Evolutionary conservation across 2,797 vertebrate genomes (phyloP), one percentile per base, ranked within the genome.

Genomic region (Sphaeramia orbicularis): DNA sequence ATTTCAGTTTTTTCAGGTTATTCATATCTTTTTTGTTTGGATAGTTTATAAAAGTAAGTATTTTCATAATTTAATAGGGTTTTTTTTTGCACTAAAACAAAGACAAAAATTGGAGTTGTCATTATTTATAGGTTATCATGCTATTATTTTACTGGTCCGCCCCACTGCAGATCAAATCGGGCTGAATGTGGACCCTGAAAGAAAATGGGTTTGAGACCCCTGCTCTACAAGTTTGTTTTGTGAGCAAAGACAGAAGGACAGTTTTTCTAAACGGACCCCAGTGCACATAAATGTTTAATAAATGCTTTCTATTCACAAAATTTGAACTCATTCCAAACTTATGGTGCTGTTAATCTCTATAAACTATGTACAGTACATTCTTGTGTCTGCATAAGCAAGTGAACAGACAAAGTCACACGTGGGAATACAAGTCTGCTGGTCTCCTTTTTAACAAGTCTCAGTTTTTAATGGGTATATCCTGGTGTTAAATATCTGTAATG

Each of bases 381-480:
- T 65, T 71, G 60, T 67, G 74, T 84, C 81, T 85, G 78, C 53
- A 68, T 44, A 75, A 76, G 78, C 78, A 83, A 87, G 86, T 77
- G 79, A 71, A 83, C 71, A 80, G 77, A 86, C 70, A 64, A 84
- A 80, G 70, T 85, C 78, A 72, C 77, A 80, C 66, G 14, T 78
- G 66, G 67, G 71, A 78, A 77, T 45, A 63, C 47, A 10, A 71
- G 73, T 75, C 84, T 74, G 45, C 69, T 21, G 55, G 64, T 62
- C 76, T 76, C 61, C 30, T 7, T 58, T 88, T 88, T 85, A 87
- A 90, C 84, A 81, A 85, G 81, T 83, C 81, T 84, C 68, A 44
- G 67, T 78, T 74, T 84, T 86, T 84, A 81, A 88, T 62, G 63
- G 69, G 62, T 40, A 38, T 73, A 78, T 87, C 86, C 91, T 81